Evolutionary conservation across 1,140 invertebrate species (phyloP), one percentile per base, ranked within the genome.

Genomic region (Ostrea edulis): DNA sequence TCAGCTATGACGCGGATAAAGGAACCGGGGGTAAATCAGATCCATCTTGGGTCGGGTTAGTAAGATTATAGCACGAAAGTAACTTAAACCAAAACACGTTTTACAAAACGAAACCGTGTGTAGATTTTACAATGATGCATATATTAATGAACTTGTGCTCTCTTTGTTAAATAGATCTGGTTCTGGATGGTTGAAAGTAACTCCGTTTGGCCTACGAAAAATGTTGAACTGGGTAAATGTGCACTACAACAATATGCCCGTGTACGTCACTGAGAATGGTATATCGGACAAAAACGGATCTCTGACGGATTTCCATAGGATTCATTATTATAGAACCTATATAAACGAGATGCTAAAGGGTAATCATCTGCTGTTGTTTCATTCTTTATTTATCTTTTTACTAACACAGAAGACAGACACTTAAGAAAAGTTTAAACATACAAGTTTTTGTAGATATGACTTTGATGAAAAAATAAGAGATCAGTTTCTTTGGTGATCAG

Each of bases 191-290:
- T 85, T 95, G n/a, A 85, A 88, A 20, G 92, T 94, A 8, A 93
- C 96, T 54, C 97, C 97, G 8, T 96, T 96, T 95, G 97, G 97
- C 12, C 96, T 97, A 85, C 95, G 97, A 25, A 96, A 96, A 89
- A 93, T 96, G 51, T 92, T 97, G 11, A 96, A 96, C 62, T 97
- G 96, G 95, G 95, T 97, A 12, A 95, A 95, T 82, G 92, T 95
- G 0, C 93, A 95, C 14, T 97, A 97, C 90, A 93, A 95, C 82
- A 96, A 97, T 93, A 95, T 96, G 0, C 90, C 94, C 90, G 94
- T 97, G 2, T 94, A 96, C 8, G 95, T 97, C 3, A 97, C 97
- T 0, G 97, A 97, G 95, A 97, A 97, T 92, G 97, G 97, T 25
- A 96, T 93, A 93, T 95, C 94, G 85, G 95, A 95, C 94, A 90